Percentiles rank a stretch among this genome's conserved stretches.
Evolutionary conservation across 1,140 invertebrate genomes (phyloP).

Genomic region (Pseudomyrmex gracilis): DNA sequence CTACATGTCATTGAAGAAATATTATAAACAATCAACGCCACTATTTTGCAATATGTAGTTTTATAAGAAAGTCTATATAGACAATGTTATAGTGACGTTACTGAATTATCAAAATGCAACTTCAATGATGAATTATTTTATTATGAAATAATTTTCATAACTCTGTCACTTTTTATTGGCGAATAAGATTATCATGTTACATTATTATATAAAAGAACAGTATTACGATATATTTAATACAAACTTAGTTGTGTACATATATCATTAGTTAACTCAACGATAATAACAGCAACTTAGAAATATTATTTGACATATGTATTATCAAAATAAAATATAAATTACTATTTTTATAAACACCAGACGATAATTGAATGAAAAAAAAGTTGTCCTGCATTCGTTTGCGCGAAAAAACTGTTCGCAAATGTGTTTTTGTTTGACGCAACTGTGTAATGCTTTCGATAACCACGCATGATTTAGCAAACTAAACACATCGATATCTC

Average conservation of each 20-base stretch:
- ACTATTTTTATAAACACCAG: no score
- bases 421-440: not conserved
- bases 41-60: no score
- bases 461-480: not conserved
- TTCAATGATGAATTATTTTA: no score
- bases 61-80: no score
- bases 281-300: no score
- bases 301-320: no score
- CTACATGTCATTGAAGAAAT: slow-evolving; percentile 8
- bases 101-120: not conserved
- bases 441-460: not conserved
- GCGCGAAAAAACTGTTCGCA: no score
- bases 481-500: not conserved
- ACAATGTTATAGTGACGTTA: not conserved
- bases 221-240: no score
- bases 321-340: no score
- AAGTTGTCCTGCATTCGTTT: no score
- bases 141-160: not conserved
- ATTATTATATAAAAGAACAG: not conserved
- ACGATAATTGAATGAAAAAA: no score
- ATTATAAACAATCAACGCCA: not conserved
- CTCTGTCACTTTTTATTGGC: not conserved
- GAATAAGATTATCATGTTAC: not conserved
- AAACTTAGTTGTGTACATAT: not conserved
- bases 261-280: not conserved